phyloP scores from a whole-genome alignment of 37 sponge, comb jelly and placozoan genomes.

The Cliona cf. orientalis region DNA sequence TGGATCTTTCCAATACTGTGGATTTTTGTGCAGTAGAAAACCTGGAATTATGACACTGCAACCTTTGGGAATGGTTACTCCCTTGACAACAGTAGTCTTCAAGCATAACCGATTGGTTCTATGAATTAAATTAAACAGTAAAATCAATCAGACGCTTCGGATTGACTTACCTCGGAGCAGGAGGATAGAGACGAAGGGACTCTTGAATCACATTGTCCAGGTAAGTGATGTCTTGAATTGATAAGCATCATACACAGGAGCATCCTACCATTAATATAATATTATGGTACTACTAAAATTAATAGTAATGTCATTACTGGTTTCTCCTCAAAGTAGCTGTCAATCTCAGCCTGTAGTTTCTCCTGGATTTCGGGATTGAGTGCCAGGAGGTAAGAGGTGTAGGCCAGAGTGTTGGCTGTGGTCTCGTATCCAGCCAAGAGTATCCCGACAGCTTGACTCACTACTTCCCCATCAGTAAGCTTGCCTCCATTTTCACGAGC shows the following conservation, averaged over 20 bases:
- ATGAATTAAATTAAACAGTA: not conserved
- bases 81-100: not conserved
- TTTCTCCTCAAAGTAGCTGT: too few relatives aligned
- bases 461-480: too few relatives aligned
- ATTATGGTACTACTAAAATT: too few relatives aligned
- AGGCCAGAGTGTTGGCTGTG: too few relatives aligned
- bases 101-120: constrained; percentile 6
- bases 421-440: too few relatives aligned
- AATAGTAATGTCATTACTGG: too few relatives aligned
- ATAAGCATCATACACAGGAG: constrained; percentile 59
- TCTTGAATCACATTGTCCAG: too few relatives aligned
- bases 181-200: constrained; percentile 53
- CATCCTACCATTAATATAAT: constrained; percentile 14
- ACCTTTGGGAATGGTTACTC: constrained; percentile 39
- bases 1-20: constrained; percentile 72
- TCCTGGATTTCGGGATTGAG: too few relatives aligned
- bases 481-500: too few relatives aligned
- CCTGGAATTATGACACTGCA: constrained; percentile 28
- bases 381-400: too few relatives aligned
- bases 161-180: constrained; percentile 42
- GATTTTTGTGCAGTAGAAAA: constrained; percentile 47
- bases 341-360: too few relatives aligned
- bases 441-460: too few relatives aligned
- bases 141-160: not conserved
- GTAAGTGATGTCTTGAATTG: constrained; percentile 56